Conservation (phyloP, 2,797 vertebrate genomes). For the Chlorospingus flavigularis region DNA sequence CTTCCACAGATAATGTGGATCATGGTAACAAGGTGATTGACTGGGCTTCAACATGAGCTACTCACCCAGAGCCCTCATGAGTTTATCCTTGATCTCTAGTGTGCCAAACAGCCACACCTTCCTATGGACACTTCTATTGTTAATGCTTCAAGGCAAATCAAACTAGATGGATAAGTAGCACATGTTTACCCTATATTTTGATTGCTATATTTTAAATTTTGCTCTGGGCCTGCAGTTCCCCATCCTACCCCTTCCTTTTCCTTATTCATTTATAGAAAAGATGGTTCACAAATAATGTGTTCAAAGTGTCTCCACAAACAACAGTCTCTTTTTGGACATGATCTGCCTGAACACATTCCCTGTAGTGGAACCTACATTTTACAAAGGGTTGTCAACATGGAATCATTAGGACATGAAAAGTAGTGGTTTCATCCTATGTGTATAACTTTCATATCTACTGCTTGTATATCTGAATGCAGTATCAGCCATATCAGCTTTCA, state of each 20-base stretch:
- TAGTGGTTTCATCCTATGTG: not conserved
- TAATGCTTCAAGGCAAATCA: not conserved
- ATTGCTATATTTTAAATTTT: not conserved
- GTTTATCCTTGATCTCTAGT: not conserved
- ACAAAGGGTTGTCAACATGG: not conserved
- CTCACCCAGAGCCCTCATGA: not conserved
- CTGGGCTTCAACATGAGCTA: not conserved
- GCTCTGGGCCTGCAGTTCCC: not conserved
- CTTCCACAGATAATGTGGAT: not conserved
- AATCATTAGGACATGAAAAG: not conserved
- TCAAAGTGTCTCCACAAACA: not conserved
- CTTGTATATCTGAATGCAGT: not conserved
- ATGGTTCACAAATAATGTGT: not conserved
- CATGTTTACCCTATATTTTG: not conserved
- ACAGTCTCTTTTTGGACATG: not conserved
- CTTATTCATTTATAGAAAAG: not conserved
- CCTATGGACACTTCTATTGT: fast-evolving
- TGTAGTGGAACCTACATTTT: not conserved
- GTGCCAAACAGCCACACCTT: not conserved
- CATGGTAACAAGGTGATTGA: not conserved
- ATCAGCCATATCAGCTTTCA: not conserved
- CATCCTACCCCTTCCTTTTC: not conserved
- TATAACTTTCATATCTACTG: not conserved
- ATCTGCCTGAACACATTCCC: not conserved
- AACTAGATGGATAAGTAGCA: not conserved